Conservation (phyloP, 2,797 vertebrate genomes). For the Acridotheres tristis region DNA sequence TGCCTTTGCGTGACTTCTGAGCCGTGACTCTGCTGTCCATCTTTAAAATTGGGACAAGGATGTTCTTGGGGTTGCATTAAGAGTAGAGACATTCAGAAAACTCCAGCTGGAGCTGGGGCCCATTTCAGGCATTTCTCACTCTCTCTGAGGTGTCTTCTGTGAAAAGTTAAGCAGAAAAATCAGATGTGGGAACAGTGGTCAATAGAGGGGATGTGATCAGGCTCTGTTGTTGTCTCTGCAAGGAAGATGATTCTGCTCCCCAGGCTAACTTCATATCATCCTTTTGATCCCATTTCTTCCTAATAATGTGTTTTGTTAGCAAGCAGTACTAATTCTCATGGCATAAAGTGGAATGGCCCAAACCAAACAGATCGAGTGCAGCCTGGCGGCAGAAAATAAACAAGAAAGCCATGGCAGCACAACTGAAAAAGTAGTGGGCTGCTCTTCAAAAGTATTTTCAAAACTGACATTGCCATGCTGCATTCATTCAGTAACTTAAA, state of each 20-base stretch:
- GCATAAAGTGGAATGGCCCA: background rate
- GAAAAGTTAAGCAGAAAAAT: background rate
- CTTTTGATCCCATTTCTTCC: background rate
- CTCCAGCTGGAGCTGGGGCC: background rate
- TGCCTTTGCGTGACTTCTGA: background rate
- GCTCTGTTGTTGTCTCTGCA: background rate
- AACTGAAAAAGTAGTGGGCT: background rate
- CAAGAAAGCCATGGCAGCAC: background rate
- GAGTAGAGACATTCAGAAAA: background rate
- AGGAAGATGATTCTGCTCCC: background rate
- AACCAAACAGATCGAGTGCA: background rate
- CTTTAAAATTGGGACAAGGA: background rate
- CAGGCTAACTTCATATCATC: background rate
- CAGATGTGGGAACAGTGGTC: background rate
- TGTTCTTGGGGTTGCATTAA: background rate
- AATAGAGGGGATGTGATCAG: background rate
- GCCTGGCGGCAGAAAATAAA: background rate
- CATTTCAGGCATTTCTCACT: background rate
- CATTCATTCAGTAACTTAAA: background rate
- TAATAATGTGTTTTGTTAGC: background rate
- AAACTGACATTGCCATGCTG: background rate
- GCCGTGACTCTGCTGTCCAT: background rate
- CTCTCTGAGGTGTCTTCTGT: background rate
- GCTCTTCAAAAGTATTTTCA: slow-evolving; percentile 18
- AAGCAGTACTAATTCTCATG: background rate